Percentiles rank a stretch among this genome's conserved stretches.
Evolutionary conservation across 2,888 invertebrate species (phyloP).

Genomic region (Eulithis prunata): DNA sequence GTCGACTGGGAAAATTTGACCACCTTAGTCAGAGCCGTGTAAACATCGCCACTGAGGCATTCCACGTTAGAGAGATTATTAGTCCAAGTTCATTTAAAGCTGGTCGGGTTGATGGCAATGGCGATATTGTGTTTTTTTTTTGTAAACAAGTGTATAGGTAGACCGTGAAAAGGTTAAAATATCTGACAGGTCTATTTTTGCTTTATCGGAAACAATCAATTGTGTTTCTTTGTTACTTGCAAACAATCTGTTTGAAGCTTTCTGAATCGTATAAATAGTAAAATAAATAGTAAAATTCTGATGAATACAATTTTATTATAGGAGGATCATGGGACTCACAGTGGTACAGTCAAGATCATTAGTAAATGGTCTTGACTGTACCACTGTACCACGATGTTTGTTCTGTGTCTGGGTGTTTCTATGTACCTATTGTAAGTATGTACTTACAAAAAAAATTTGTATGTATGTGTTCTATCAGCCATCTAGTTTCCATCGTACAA

Average conservation of each 20-base stretch:
- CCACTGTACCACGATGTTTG: too few relatives aligned
- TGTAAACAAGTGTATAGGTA: slow-evolving; percentile 30
- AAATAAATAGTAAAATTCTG: too few relatives aligned
- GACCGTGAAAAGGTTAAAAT: slow-evolving; percentile 25
- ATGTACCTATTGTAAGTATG: too few relatives aligned
- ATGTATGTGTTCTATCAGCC: too few relatives aligned
- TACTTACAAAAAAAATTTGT: too few relatives aligned
- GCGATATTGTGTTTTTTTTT: slow-evolving; percentile 33
- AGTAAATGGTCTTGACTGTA: too few relatives aligned
- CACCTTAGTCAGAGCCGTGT: slow-evolving; percentile 33
- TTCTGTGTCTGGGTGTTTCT: too few relatives aligned
- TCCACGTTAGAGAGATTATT: slow-evolving; percentile 33
- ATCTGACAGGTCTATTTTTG: slow-evolving; percentile 14
- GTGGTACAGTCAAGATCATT: too few relatives aligned
- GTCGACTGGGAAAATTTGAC: slow-evolving; percentile 43
- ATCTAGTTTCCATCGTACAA: too few relatives aligned
- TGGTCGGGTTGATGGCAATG: slow-evolving; percentile 29
- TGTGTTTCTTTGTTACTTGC: slow-evolving; percentile 8
- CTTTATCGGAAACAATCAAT: slow-evolving; percentile 14
- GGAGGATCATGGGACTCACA: too few relatives aligned
- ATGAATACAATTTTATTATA: too few relatives aligned
- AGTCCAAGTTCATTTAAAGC: slow-evolving; percentile 31
- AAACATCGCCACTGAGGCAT: slow-evolving; percentile 9
- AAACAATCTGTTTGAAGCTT: neutral
- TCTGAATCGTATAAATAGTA: too few relatives aligned